Evolutionary conservation across 2,888 invertebrate species (phyloP), one percentile per base, ranked within the genome.

Genomic region (Tupiocoris notatus): DNA sequence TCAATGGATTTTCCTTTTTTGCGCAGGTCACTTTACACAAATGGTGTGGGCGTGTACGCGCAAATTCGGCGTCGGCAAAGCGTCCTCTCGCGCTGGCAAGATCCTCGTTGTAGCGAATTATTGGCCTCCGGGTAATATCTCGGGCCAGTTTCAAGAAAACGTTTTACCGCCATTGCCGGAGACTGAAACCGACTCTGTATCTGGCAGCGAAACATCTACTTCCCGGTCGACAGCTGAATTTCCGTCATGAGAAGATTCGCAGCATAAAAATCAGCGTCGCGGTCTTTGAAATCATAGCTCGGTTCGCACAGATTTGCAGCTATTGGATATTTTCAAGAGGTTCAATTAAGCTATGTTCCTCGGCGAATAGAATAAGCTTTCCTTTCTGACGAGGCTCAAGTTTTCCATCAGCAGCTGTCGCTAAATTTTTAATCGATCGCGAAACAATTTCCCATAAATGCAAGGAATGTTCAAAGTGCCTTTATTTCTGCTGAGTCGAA

Each of bases 21-120:
- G n/a, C n/a, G 20, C 84, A 92, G 94, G 94, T 77, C 93, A 94
- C 84, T 94, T 94, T 84, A 93, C 93, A 0, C 94, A 94, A 85
- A 87, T 95, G 84, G 92, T 94, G 22, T 95, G 95, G 94, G 88
- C 89, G 56, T 88, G 87, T 64, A 92, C 91, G 1, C 88, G 88
- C 62, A 88, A 89, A 83, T 89, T 94, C 82, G 94, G 95, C 1
- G 89, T 94, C 0, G 94, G 93, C 6, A 92, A 92, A 82, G 93
- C 93, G 0, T 88, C 90, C 70, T 91, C 91, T 39, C 86, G 91
- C 61, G 90, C 91, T 17, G 93, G 93, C 16, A 92, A 92, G 82
- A 87, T 92, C 63, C 90, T 93, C 79, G 93, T 94, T 0, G 94
- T 94, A 0, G 93, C 92, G 17, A 92, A 92, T 84, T 95, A 94